These are phyloP conservation scores for Apodemia hepburni DNA, from an alignment of 2,888 invertebrate species.

Conservation along the genomic window DNA sequence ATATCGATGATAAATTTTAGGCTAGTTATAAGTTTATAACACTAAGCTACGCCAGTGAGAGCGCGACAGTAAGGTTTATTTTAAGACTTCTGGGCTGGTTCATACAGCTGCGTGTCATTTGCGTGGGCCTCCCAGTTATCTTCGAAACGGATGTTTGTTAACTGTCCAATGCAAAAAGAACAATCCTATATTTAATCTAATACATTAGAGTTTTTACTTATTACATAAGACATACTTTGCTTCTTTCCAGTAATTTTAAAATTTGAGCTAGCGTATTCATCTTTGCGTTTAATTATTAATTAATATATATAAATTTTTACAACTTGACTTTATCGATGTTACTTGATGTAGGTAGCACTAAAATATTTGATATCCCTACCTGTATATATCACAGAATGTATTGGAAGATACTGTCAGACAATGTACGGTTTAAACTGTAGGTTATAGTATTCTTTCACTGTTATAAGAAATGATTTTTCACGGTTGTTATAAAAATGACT, in stretches of 20 bases:
- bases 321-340: neutral
- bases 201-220: neutral
- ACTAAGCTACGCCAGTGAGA: constrained; percentile 23
- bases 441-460: too few relatives aligned
- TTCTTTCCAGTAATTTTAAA: neutral
- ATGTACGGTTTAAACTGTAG: too few relatives aligned
- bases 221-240: neutral
- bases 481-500: too few relatives aligned
- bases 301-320: neutral
- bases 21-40: neutral
- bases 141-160: constrained; percentile 6
- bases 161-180: neutral
- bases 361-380: too few relatives aligned
- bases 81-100: constrained; percentile 40
- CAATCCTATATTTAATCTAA: neutral
- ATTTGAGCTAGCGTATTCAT: neutral
- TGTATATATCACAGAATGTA: too few relatives aligned
- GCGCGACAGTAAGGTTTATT: constrained; percentile 44
- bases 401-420: too few relatives aligned
- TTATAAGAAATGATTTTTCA: too few relatives aligned
- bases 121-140: constrained; percentile 16
- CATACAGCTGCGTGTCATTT: constrained; percentile 13
- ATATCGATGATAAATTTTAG: neutral
- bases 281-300: neutral
- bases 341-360: neutral